These are phyloP conservation scores for Paramisgurnus dabryanus DNA, from an alignment of 2,113 vertebrate genomes.

Conservation along the genomic window DNA sequence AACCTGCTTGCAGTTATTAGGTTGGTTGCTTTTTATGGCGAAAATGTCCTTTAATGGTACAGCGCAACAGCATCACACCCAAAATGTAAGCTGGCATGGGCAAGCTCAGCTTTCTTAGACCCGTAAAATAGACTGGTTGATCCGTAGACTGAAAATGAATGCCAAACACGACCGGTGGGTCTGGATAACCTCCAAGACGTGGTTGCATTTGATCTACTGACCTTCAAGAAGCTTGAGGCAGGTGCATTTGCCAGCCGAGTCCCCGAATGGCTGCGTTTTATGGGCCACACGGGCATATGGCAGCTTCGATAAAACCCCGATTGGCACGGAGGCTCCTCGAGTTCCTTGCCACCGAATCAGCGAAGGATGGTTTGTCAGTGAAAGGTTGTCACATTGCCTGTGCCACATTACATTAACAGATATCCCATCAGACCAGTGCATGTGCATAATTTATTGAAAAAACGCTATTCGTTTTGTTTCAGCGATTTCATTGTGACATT, in stretches of 20 bases:
- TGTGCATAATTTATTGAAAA: conserved; percentile 37
- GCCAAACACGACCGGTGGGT: conserved; percentile 36
- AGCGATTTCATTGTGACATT: background rate
- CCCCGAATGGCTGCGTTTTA: conserved; percentile 15
- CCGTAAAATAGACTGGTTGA: conserved; percentile 19
- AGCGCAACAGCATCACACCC: conserved; percentile 17
- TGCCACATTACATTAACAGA: conserved; percentile 33
- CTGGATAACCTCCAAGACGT: conserved; percentile 42
- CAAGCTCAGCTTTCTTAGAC: background rate
- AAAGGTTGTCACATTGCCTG: conserved; percentile 15
- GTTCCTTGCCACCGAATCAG: background rate
- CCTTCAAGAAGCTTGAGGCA: conserved; percentile 24
- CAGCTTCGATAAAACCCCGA: conserved; percentile 8
- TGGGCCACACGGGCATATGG: conserved; percentile 6
- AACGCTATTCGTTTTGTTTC: conserved; percentile 12
- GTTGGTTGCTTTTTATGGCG: background rate
- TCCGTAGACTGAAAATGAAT: conserved; percentile 10
- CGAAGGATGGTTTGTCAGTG: conserved; percentile 22
- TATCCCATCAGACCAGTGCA: conserved; percentile 17
- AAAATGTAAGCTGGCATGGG: background rate
- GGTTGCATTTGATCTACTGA: conserved; percentile 45
- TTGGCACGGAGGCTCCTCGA: background rate
- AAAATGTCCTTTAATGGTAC: background rate
- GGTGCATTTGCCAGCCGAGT: conserved; percentile 30
- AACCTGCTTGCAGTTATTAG: conserved; percentile 5